Evolutionary conservation across 2,797 vertebrate genomes (phyloP).

Genomic region (Acanthopagrus latus): DNA sequence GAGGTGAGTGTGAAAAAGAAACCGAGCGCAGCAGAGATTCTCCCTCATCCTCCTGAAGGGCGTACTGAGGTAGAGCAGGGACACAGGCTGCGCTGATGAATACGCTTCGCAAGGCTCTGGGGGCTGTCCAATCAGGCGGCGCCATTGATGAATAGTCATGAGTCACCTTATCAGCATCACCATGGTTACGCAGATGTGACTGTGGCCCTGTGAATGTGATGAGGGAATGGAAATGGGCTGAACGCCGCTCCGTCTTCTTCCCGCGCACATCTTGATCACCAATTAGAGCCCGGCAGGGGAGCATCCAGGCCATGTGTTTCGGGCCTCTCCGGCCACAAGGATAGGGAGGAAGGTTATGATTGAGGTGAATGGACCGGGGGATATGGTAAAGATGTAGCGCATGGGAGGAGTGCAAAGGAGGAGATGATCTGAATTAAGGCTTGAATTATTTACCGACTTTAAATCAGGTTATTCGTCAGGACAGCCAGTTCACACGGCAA

Average conservation of each 20-base stretch:
- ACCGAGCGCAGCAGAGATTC: conserved; percentile 53
- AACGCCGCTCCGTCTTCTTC: conserved; percentile 66
- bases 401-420: conserved; percentile 3
- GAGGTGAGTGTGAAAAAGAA: conserved; percentile 58
- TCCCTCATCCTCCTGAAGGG: conserved; percentile 55
- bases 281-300: conserved; percentile 71
- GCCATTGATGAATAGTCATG: conserved; percentile 84
- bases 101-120: conserved; percentile 69
- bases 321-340: conserved; percentile 18
- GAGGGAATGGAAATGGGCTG: conserved; percentile 78
- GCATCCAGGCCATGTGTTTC: conserved; percentile 51
- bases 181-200: conserved; percentile 82
- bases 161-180: conserved; percentile 83
- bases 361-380: conserved; percentile 5
- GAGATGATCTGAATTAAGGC: conserved; percentile 12
- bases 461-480: conserved; percentile 40
- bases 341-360: conserved; percentile 15
- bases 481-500: conserved; percentile 23
- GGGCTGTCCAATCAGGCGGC: conserved; percentile 78
- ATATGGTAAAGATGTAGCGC: neutral
- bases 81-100: conserved; percentile 73
- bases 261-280: conserved; percentile 78
- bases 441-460: conserved; percentile 36
- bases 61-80: conserved; percentile 64
- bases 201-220: conserved; percentile 75